Evolutionary conservation across 2,113 vertebrate species (phyloP).

Genomic region (Aviceda subcristata): DNA sequence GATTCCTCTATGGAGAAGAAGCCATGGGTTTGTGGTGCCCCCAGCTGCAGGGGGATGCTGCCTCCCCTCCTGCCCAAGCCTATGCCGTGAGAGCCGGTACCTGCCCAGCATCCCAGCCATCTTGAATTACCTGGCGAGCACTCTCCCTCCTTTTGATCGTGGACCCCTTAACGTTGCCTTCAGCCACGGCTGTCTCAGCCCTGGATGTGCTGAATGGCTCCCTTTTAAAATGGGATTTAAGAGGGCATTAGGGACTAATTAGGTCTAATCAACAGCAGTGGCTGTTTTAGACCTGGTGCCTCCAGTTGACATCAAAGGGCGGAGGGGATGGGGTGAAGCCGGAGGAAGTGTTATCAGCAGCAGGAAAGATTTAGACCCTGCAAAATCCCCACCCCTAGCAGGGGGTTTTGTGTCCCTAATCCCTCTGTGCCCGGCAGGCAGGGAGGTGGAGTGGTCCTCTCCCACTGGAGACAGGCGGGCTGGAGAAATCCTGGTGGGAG

Average conservation of each 20-base stretch:
- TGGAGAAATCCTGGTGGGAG: not conserved
- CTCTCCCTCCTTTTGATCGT: constrained; percentile 2
- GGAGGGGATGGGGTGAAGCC: not conserved
- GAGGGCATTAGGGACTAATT: constrained; percentile 60
- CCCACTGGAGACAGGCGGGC: not conserved
- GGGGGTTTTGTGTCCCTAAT: constrained; percentile 8
- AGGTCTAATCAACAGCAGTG: constrained; percentile 59
- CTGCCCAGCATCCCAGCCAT: fast-evolving
- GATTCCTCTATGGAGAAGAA: not conserved
- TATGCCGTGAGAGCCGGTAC: not conserved
- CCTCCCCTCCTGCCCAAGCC: not conserved
- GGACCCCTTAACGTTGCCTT: constrained; percentile 11
- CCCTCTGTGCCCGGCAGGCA: not conserved
- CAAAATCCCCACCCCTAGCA: not conserved
- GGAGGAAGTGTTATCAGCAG: not conserved
- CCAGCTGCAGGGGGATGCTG: not conserved
- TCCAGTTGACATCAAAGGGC: constrained; percentile 47
- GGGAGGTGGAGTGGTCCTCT: not conserved
- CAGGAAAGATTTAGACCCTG: constrained; percentile 34
- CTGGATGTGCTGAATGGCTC: not conserved
- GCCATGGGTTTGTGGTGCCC: not conserved
- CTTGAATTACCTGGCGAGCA: not conserved
- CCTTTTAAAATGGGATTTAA: constrained; percentile 62
- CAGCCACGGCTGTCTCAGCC: not conserved
- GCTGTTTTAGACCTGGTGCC: constrained; percentile 8